Conservation (phyloP, 2,888 invertebrate genomes). For the Ethmia dodecea region DNA sequence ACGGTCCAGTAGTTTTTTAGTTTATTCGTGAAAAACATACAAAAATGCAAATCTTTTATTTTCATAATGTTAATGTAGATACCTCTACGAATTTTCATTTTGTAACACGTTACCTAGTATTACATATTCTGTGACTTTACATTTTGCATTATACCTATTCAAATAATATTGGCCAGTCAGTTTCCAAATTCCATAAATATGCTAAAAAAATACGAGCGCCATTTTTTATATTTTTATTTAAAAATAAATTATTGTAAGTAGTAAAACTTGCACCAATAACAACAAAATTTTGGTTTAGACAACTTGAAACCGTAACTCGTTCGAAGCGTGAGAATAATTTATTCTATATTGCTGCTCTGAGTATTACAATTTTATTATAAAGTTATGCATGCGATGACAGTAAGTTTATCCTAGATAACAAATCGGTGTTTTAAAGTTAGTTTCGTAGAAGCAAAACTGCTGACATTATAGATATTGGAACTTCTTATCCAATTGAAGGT, state of each 20-base stretch:
- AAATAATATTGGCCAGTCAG: too few species aligned
- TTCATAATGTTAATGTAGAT: too few species aligned
- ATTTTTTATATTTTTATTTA: conserved; percentile 66
- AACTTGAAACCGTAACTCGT: conserved; percentile 66
- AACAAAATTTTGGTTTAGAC: conserved; percentile 75
- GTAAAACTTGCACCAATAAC: conserved; percentile 76
- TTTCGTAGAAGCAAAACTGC: conserved; percentile 9
- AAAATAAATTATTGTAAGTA: conserved; percentile 76
- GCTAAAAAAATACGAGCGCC: conserved; percentile 21
- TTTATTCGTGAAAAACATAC: too few species aligned
- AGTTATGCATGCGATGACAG: conserved; percentile 44
- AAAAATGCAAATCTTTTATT: too few species aligned
- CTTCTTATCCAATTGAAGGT: too few species aligned
- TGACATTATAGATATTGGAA: neutral
- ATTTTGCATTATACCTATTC: neutral
- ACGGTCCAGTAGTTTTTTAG: too few species aligned
- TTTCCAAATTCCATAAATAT: neutral
- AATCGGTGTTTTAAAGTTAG: neutral
- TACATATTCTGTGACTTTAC: neutral
- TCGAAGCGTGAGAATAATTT: conserved; percentile 49
- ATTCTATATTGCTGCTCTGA: conserved; percentile 37
- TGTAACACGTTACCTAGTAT: too few species aligned
- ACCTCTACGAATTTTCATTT: too few species aligned
- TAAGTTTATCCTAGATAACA: conserved; percentile 32
- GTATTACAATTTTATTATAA: too few species aligned